phyloP scores from a whole-genome alignment of 2,113 vertebrate species.

The Ammodytes dubius region DNA sequence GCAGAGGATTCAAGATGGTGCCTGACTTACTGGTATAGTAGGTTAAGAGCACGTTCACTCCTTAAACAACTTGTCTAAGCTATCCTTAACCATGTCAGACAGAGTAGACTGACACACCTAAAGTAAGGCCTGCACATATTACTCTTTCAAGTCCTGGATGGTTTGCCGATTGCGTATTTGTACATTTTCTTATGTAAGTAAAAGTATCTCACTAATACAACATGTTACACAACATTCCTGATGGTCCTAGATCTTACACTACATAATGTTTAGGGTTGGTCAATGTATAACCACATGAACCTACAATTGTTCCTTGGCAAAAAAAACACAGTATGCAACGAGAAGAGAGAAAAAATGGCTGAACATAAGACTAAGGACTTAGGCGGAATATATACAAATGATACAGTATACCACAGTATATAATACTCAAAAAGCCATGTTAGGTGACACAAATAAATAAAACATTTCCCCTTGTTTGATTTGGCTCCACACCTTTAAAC shows the following conservation, averaged over 20 bases:
- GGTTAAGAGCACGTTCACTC: not conserved
- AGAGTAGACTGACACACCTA: not conserved
- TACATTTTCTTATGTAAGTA: not conserved
- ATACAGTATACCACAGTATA: no score
- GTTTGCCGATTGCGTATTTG: not conserved
- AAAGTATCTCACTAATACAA: not conserved
- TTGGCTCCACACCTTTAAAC: not conserved
- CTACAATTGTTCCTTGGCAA: not conserved
- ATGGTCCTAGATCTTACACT: not conserved
- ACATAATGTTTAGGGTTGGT: not conserved
- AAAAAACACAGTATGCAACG: not conserved
- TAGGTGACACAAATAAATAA: not conserved
- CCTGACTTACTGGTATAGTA: not conserved
- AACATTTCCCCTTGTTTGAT: not conserved
- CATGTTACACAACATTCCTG: not conserved
- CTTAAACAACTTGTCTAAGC: not conserved
- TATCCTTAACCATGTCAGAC: not conserved
- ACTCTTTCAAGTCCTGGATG: not conserved
- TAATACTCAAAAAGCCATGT: not conserved
- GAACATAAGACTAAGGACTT: not conserved
- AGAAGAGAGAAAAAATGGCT: not conserved
- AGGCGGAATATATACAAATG: not conserved
- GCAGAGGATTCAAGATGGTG: not conserved
- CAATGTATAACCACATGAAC: not conserved
- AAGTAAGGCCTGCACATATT: not conserved